Percentiles rank a stretch among this genome's conserved stretches.
These are phyloP conservation scores for Cacatua alba DNA, from an alignment of 2,113 vertebrate genomes.

Conservation along the genomic window DNA sequence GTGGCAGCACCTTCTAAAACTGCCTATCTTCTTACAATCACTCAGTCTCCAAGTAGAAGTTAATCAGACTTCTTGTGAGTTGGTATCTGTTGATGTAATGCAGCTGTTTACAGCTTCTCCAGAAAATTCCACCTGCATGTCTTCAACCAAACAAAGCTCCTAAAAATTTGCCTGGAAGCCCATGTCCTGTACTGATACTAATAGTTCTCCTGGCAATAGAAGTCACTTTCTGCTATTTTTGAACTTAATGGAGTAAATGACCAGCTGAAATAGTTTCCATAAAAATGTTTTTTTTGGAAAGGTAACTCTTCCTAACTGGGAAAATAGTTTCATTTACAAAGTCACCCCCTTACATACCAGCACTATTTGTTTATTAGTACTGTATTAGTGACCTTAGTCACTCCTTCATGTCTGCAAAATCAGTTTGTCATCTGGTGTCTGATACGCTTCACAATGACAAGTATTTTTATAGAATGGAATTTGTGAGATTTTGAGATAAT, in stretches of 20 bases:
- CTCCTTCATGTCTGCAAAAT: not conserved
- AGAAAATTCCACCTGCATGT: not conserved
- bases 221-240: not conserved
- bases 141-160: not conserved
- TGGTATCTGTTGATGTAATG: not conserved
- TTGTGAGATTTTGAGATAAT: not conserved
- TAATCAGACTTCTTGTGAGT: not conserved
- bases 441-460: not conserved
- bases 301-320: not conserved
- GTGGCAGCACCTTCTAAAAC: not conserved
- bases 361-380: not conserved
- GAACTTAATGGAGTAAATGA: not conserved
- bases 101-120: not conserved
- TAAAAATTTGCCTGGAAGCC: not conserved
- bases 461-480: not conserved
- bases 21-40: not conserved
- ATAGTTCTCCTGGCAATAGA: not conserved
- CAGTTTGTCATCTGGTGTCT: not conserved
- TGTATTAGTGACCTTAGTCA: not conserved
- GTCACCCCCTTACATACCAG: not conserved
- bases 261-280: not conserved
- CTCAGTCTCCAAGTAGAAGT: not conserved
- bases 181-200: not conserved
- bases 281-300: not conserved
- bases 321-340: not conserved